Percentiles rank a stretch among this genome's conserved stretches.
phyloP scores from a whole-genome alignment of 2,113 vertebrate genomes.

The Nycticebus coucang region DNA sequence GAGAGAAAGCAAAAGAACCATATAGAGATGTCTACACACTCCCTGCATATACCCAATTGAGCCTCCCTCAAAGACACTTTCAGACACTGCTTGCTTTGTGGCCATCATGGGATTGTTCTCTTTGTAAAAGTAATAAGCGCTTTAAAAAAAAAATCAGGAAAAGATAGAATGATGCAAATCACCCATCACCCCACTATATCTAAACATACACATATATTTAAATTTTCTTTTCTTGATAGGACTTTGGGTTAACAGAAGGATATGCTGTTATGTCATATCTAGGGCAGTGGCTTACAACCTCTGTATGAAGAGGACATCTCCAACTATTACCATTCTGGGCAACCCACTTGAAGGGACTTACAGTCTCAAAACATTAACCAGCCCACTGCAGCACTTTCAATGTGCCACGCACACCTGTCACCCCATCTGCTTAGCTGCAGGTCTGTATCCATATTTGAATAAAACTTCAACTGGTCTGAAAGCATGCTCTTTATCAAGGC shows the following conservation, averaged over 20 bases:
- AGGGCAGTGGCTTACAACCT: neutral
- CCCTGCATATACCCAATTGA: neutral
- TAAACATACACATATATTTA: neutral
- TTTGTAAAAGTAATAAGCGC: neutral
- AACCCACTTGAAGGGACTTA: conserved; percentile 1
- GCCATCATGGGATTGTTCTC: neutral
- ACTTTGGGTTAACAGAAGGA: neutral
- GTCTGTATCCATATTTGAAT: neutral
- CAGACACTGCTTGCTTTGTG: neutral
- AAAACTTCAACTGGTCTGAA: neutral
- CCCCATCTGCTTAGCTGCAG: neutral
- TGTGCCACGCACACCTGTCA: neutral
- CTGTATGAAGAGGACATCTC: neutral
- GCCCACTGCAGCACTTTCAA: too few relatives aligned
- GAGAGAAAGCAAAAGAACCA: neutral
- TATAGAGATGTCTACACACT: rapidly evolving
- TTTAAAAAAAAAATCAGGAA: neutral
- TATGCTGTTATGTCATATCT: neutral
- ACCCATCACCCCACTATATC: neutral
- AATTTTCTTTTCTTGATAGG: neutral
- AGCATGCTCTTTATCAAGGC: neutral
- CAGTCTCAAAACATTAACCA: neutral
- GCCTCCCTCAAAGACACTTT: neutral
- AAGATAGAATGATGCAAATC: neutral
- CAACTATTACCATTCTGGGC: neutral